A percentile compares a stretch with the other conserved stretches of the same genome.
Evolutionary conservation across 2,797 vertebrate genomes (phyloP).

Genomic region (Alectoris magna): DNA sequence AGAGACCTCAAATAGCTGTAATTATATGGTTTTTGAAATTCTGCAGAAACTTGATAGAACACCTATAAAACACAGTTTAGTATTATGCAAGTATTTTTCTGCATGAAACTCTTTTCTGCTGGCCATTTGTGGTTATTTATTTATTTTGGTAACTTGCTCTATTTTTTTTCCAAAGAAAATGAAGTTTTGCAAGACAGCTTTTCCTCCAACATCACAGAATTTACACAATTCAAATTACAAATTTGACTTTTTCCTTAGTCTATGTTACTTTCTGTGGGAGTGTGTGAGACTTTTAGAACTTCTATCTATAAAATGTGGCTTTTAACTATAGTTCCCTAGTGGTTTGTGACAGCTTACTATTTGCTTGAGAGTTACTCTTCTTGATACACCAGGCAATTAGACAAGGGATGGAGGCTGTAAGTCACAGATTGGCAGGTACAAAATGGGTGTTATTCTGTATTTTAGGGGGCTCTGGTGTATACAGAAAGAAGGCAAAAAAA

Average conservation of each 20-base stretch:
- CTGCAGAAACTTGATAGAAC: too few relatives aligned
- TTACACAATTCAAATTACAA: neutral
- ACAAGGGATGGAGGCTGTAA: neutral
- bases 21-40: neutral
- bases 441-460: neutral
- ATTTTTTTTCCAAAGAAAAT: neutral
- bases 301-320: neutral
- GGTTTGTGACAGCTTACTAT: neutral
- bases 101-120: neutral
- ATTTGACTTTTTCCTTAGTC: neutral
- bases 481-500: neutral
- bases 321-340: neutral
- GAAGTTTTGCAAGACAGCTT: neutral
- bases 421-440: neutral
- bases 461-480: neutral
- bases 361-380: neutral
- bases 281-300: neutral
- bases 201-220: neutral
- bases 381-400: neutral
- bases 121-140: neutral
- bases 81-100: neutral
- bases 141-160: neutral
- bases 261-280: neutral
- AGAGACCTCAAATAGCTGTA: neutral
- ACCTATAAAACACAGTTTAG: neutral